Evolutionary conservation across 2,113 vertebrate genomes (phyloP), one percentile per base, ranked within the genome.

Genomic region (Pangasianodon hypophthalmus): DNA sequence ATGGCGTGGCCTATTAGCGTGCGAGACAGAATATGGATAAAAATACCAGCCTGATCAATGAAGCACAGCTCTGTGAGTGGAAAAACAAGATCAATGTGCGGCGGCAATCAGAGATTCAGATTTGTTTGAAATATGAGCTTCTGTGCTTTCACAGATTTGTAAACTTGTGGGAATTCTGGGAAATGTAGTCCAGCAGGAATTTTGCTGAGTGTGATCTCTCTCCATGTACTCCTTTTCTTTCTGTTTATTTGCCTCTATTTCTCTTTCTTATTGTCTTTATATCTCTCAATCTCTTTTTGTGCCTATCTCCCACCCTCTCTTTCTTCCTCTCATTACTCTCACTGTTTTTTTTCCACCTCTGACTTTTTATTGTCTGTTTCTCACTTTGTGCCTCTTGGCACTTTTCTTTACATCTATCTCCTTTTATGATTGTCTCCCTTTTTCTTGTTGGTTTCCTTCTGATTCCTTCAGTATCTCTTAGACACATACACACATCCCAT

Each of bases 211-310:
- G 19, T 21, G 19, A 75, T 56, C 16, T 24, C 69, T 86, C 71
- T 73, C 58, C 26, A 52, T 48, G 56, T 58, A 46, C 19, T 50
- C 77, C 56, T 83, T 41, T 62, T 4, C 73, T 84, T 26, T 46
- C 41, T 24, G 1, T 46, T 32, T 24, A 29, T 80, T 50, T 52
- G 7, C 19, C 75, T 80, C 4, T 21, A 46, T 58, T 92, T 90
- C 71, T 7, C 91, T 92, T 85, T 85, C 91, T 89, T 60, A 87
- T 46, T 56, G 10, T 10, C 81, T 58, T 46, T 58, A 24, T 41
- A 44, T 94, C 93, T 92, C 92, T 91, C 82, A 46, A 56, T 87
- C 93, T 84, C 88, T 88, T 92, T 84, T 62, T 81, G 32, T 73
- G 52, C 29, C 62, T 80, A 19, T 24, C 52, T 52, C 46, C 8